A percentile compares a stretch with the other conserved stretches of the same genome.
Conservation (phyloP, 2,888 invertebrate species). For the Rotaria sp. region DNA sequence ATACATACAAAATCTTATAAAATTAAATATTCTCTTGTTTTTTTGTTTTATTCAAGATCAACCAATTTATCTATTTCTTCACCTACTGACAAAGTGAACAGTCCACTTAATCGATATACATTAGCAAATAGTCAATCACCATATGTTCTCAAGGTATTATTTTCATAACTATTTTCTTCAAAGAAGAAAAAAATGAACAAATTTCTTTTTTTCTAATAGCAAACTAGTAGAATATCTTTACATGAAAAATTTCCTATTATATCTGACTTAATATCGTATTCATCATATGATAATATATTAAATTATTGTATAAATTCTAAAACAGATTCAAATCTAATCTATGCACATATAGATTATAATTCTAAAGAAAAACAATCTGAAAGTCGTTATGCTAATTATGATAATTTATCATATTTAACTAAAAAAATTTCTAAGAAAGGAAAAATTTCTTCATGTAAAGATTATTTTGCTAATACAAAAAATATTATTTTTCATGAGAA, state of each 20-base stretch:
- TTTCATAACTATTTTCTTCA: no score
- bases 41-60: not conserved
- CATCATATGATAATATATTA: not conserved
- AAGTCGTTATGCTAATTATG: not conserved
- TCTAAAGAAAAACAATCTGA: not conserved
- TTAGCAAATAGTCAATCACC: constrained; percentile 5
- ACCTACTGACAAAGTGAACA: not conserved
- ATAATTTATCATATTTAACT: constrained; percentile 19
- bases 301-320: not conserved
- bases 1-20: no score
- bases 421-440: not conserved
- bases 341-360: not conserved
- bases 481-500: not conserved
- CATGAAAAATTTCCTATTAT: not conserved
- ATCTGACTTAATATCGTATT: not conserved
- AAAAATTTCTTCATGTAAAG: constrained; percentile 4
- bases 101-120: constrained; percentile 11
- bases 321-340: not conserved
- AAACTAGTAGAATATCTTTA: not conserved
- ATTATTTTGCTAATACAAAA: not conserved
- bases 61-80: not conserved
- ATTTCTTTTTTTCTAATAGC: not conserved
- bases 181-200: no score
- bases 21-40: no score
- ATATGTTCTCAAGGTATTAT: not conserved